A percentile compares a stretch with the other conserved stretches of the same genome.
phyloP scores from a whole-genome alignment of 2,797 vertebrate genomes.

The Esox lucius region DNA sequence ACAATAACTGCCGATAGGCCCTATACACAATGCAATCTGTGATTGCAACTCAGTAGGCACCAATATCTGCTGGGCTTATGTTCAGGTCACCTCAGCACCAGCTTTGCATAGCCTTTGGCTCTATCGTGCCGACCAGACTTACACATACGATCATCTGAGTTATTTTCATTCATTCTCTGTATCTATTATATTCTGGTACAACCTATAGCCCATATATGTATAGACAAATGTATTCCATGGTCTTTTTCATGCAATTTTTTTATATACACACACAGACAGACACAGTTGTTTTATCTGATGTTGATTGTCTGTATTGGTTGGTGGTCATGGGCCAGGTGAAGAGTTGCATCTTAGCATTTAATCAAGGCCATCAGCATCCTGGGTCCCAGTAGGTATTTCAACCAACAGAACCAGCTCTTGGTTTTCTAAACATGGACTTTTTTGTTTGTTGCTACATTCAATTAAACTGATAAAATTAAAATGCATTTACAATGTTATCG shows the following conservation, averaged over 20 bases:
- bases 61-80: slow-evolving; percentile 30
- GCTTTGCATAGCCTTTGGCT: slow-evolving; percentile 49
- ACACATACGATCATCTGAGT: slow-evolving; percentile 27
- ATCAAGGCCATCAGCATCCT: neutral
- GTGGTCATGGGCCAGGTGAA: neutral
- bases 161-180: slow-evolving; percentile 16
- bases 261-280: slow-evolving; percentile 14
- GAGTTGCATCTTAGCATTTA: neutral
- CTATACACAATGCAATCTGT: slow-evolving; percentile 77
- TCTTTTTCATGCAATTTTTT: slow-evolving; percentile 23
- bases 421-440: neutral
- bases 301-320: neutral
- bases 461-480: neutral
- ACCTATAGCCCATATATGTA: slow-evolving; percentile 8
- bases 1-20: slow-evolving; percentile 32
- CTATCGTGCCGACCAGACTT: slow-evolving; percentile 60
- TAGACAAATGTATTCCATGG: neutral
- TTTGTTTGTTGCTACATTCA: neutral
- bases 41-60: slow-evolving; percentile 70
- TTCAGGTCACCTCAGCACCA: slow-evolving; percentile 21
- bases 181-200: slow-evolving; percentile 19
- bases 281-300: neutral
- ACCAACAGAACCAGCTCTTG: neutral
- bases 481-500: neutral
- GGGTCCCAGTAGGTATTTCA: neutral